Base-by-base conservation (phyloP, 2,113 vertebrate genomes). In the Eubucco bourcierii region DNA sequence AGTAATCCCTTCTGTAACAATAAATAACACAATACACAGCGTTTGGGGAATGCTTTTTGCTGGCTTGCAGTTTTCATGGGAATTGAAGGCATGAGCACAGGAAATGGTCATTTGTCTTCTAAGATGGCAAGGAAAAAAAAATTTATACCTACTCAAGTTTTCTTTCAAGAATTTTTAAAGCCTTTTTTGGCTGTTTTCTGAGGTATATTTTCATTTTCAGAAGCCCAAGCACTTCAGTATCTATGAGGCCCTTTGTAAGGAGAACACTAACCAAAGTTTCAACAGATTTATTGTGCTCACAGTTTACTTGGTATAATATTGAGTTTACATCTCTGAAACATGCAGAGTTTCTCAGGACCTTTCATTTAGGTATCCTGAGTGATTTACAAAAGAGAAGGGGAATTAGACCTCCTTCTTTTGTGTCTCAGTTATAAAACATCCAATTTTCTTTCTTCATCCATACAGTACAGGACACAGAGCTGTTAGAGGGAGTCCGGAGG, bases 271-370 rank as follows among this genome's bases (percentile, higher is more conserved):
- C n/a, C 34, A 59, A 72, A 84, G 34, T 44, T 64, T 56, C 68
- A 93, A 92, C 80, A 78, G 84, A 72, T 67, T 70, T 56, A 55
- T 65, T 92, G 46, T 86, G 19, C 59, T 92, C 80, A 83, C n/a
- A 46, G 27, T 50, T 68, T 81, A 56, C 39, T 29, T 59, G 15
- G 41, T 37, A 61, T 93, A 90, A 86, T 90, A 76, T 20, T 90
- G 55, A 53, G 82, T 84, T 93, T 94, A 17, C 93, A 53, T 80
- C 29, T 25, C 44, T 80, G 76, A 94, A 56, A 59, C 66, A 50
- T 3, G 19, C 44, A 41, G 68, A 11, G 47, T 94, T 94, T 95
- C 79, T 90, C 84, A 90, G 79, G 87, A 28, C n/a, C 72, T 63
- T 85, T 81, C n/a, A 58, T 81, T 70, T 75, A 52, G 52, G 46